These are phyloP conservation scores for Elgaria multicarinata DNA, from an alignment of 2,113 vertebrate species.

Conservation along the genomic window DNA sequence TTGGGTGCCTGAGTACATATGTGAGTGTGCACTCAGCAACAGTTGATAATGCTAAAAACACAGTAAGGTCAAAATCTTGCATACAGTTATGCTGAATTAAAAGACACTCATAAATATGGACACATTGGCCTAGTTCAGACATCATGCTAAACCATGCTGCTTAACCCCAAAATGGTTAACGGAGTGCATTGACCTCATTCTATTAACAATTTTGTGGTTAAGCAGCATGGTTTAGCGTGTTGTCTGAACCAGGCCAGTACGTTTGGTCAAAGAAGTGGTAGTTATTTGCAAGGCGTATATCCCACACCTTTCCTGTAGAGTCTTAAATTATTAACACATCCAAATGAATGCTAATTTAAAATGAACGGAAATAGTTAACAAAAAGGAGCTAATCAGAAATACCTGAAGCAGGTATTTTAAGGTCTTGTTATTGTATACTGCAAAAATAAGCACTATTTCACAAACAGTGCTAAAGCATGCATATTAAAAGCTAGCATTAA, in stretches of 20 bases:
- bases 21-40: no score
- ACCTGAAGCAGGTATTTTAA: neutral
- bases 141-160: no score
- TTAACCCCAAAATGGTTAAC: no score
- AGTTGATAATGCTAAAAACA: neutral
- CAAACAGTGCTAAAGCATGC: neutral
- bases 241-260: no score
- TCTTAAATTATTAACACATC: neutral
- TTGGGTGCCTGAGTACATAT: no score
- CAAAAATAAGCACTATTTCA: constrained; percentile 2
- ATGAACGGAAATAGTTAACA: neutral
- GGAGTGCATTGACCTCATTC: no score
- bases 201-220: no score
- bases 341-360: neutral
- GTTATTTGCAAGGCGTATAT: neutral
- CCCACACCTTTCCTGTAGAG: neutral
- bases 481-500: neutral
- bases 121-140: no score
- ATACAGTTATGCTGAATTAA: neutral
- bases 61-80: neutral
- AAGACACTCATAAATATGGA: neutral
- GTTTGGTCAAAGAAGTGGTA: neutral
- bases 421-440: neutral
- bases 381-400: constrained; percentile 14
- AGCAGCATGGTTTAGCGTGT: no score